Evolutionary conservation across 2,888 invertebrate genomes (phyloP).

Genomic region (Neocrepidodera transversa): DNA sequence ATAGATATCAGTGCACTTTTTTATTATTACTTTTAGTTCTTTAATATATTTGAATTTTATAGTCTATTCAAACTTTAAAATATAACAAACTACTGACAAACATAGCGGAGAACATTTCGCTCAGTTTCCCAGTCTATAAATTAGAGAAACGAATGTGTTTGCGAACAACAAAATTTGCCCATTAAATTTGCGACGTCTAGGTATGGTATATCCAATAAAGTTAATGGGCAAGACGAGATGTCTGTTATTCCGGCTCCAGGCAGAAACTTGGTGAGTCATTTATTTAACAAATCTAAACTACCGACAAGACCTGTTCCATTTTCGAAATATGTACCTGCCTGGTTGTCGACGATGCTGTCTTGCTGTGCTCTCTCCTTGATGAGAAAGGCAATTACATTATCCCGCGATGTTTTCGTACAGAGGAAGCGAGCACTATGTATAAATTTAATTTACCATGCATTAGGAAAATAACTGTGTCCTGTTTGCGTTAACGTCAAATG

Average conservation of each 20-base stretch:
- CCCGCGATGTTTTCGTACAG: constrained; percentile 28
- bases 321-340: constrained; percentile 41
- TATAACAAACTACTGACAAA: not conserved
- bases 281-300: constrained; percentile 36
- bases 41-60: not conserved
- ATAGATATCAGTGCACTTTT: too few species aligned
- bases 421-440: constrained; percentile 21
- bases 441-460: constrained; percentile 30
- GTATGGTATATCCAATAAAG: constrained; percentile 49
- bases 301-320: constrained; percentile 39
- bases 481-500: constrained; percentile 5
- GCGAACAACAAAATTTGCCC: constrained; percentile 30
- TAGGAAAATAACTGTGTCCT: constrained; percentile 21
- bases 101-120: constrained; percentile 5
- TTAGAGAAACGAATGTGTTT: constrained; percentile 31
- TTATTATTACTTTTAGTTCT: too few species aligned
- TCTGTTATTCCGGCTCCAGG: constrained; percentile 38
- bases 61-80: not conserved
- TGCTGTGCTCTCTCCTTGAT: constrained; percentile 46
- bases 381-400: constrained; percentile 51
- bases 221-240: constrained; percentile 49
- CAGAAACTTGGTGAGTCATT: constrained; percentile 37
- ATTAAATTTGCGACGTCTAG: constrained; percentile 26
- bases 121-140: constrained; percentile 21
- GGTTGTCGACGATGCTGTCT: constrained; percentile 18